phyloP scores from a whole-genome alignment of 2,113 vertebrate genomes.

The Plectropomus leopardus region DNA sequence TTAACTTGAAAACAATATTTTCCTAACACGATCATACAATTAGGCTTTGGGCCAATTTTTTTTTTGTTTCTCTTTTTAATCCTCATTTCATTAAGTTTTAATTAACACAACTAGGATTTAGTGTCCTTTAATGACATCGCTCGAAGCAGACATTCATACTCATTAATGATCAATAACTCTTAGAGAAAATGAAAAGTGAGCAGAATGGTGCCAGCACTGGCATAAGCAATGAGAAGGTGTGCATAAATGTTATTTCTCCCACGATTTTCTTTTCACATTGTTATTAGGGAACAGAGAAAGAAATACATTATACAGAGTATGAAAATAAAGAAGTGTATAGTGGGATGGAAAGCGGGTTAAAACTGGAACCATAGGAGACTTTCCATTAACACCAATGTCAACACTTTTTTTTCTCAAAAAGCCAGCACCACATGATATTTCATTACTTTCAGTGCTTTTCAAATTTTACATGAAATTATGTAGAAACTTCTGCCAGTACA shows the following conservation, averaged over 20 bases:
- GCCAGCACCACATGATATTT: not conserved
- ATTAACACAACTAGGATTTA: slow-evolving; percentile 63
- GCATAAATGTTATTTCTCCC: slow-evolving; percentile 1
- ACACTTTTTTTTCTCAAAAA: not conserved
- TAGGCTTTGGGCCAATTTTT: slow-evolving; percentile 21
- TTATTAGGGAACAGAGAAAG: not conserved
- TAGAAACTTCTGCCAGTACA: not conserved
- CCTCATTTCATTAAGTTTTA: slow-evolving; percentile 62
- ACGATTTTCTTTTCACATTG: not conserved
- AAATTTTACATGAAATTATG: not conserved
- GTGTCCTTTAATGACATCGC: slow-evolving; percentile 61
- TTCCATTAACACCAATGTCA: not conserved
- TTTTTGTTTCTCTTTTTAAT: slow-evolving; percentile 30
- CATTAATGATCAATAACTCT: slow-evolving; percentile 65
- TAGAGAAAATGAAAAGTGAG: slow-evolving; percentile 32
- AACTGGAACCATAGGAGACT: not conserved
- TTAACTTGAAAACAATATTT: slow-evolving; percentile 61
- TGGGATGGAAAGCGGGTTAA: not conserved
- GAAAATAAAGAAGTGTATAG: not conserved
- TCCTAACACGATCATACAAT: slow-evolving; percentile 34
- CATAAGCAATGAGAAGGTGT: not conserved
- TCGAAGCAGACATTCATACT: slow-evolving; percentile 60
- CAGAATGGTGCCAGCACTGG: not conserved
- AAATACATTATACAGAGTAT: not conserved
- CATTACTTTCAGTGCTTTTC: not conserved